Percentiles rank a stretch among this genome's conserved stretches.
Conservation (phyloP, 2,888 invertebrate genomes). For the Nomada hirtipes region DNA sequence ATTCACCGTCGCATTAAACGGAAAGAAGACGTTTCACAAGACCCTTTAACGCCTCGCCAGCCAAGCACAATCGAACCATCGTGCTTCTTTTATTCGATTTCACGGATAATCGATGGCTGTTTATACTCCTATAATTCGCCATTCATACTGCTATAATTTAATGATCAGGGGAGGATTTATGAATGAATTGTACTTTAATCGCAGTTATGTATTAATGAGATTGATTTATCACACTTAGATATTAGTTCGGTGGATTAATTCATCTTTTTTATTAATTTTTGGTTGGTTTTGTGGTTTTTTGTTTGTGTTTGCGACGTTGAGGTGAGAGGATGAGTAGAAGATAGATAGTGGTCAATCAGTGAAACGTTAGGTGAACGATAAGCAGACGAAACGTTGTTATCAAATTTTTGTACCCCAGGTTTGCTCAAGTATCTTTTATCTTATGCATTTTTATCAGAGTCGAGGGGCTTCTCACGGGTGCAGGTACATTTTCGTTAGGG, state of each 20-base stretch:
- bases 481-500: conserved; percentile 38
- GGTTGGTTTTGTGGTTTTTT: background rate
- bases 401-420: conserved; percentile 16
- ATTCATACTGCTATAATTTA: background rate
- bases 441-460: conserved; percentile 36
- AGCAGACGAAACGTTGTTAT: conserved; percentile 36
- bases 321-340: background rate
- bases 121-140: background rate
- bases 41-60: conserved; percentile 9
- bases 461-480: conserved; percentile 9
- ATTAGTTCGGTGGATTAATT: background rate
- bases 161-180: background rate
- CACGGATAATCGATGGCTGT: background rate
- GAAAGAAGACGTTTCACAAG: conserved; percentile 32
- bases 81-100: background rate
- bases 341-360: background rate
- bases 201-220: background rate
- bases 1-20: conserved; percentile 42
- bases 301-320: background rate
- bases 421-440: conserved; percentile 48
- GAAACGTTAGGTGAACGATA: conserved; percentile 13
- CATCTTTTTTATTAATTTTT: too few species aligned
- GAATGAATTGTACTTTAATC: background rate
- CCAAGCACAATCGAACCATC: background rate
- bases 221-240: conserved; percentile 1